These are phyloP conservation scores for Xenopus laevis DNA, from an alignment of 2,113 vertebrate genomes.

Conservation along the genomic window DNA sequence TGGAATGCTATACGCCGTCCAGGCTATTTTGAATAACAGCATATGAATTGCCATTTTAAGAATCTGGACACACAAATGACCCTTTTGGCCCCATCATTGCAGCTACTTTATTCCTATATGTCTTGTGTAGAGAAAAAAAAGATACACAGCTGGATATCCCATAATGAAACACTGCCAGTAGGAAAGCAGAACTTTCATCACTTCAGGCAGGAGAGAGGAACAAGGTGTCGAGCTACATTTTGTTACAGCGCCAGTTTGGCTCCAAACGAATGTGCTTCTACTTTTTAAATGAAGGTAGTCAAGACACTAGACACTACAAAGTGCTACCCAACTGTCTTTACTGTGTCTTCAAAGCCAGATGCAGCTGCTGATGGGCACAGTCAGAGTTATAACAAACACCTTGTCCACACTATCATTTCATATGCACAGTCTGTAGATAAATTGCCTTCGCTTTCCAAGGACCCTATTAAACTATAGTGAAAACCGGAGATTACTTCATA, in stretches of 20 bases:
- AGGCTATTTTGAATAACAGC: conserved; percentile 35
- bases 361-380: neutral
- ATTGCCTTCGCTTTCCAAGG: no score
- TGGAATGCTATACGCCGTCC: conserved; percentile 56
- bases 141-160: conserved; percentile 15
- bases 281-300: neutral
- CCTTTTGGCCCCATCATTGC: conserved; percentile 2
- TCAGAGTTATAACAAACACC: neutral
- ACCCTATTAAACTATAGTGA: no score
- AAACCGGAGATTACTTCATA: no score
- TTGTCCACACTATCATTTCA: no score
- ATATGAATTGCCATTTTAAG: conserved; percentile 48
- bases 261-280: neutral
- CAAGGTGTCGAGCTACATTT: neutral
- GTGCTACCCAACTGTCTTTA: neutral
- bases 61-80: conserved; percentile 14
- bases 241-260: neutral
- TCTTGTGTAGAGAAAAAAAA: neutral
- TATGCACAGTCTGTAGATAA: no score
- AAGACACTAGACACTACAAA: neutral
- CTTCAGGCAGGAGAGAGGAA: conserved; percentile 2
- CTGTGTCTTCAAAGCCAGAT: neutral
- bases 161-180: conserved; percentile 13
- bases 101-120: conserved; percentile 11
- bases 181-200: conserved; percentile 21